These are phyloP conservation scores for Drosophila recens DNA, from an alignment of 2,888 invertebrate genomes.

Conservation along the genomic window DNA sequence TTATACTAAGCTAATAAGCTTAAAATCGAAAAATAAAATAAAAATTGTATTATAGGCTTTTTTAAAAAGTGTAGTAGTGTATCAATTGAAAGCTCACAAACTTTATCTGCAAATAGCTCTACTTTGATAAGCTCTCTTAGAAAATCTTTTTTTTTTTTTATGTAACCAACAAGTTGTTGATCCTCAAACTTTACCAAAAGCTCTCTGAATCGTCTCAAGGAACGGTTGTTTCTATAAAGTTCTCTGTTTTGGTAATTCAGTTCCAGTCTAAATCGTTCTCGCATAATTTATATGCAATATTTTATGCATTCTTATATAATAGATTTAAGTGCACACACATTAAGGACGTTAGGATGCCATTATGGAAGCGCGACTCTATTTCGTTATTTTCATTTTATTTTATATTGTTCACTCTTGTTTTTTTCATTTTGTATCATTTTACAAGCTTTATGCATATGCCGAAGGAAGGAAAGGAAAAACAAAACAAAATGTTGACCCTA, in stretches of 20 bases:
- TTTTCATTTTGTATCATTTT: constrained; percentile 42
- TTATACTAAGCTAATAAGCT: too few species aligned
- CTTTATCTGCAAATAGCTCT: too few species aligned
- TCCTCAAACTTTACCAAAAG: too few species aligned
- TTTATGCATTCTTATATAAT: constrained; percentile 72
- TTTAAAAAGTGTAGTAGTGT: too few species aligned
- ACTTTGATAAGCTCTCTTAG: too few species aligned
- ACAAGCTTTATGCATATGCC: constrained; percentile 58
- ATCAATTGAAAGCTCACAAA: too few species aligned
- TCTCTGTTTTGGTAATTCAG: constrained; percentile 12
- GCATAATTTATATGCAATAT: constrained; percentile 66
- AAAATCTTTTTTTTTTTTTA: too few species aligned
- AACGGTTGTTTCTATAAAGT: too few species aligned
- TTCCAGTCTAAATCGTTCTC: constrained; percentile 47
- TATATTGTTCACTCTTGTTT: constrained; percentile 4
- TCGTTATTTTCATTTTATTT: constrained; percentile 28
- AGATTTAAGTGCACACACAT: constrained; percentile 72
- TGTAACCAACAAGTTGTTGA: too few species aligned
- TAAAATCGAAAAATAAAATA: too few species aligned
- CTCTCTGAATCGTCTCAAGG: not conserved
- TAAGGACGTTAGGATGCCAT: constrained; percentile 48
- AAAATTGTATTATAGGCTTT: too few species aligned
- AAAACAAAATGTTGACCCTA: constrained; percentile 41
- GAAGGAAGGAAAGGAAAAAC: constrained; percentile 16
- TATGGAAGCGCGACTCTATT: constrained; percentile 60